These are phyloP conservation scores for Rhinopomastus cyanomelas DNA, from an alignment of 2,113 vertebrate species.

Conservation along the genomic window DNA sequence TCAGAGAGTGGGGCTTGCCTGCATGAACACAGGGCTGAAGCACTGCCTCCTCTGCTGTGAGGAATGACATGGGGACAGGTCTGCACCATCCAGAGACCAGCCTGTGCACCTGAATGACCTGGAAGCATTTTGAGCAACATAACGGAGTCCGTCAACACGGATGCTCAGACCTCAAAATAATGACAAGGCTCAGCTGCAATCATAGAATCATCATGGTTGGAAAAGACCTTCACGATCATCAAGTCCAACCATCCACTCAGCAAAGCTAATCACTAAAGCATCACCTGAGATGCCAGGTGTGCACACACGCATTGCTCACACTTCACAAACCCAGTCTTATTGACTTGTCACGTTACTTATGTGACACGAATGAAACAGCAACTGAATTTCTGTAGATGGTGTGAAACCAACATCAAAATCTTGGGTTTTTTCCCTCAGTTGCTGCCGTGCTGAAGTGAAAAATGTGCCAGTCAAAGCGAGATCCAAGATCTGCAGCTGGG, in stretches of 20 bases:
- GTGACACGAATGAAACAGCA: neutral
- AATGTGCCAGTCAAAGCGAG: neutral
- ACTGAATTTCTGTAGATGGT: neutral
- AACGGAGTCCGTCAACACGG: neutral
- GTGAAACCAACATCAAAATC: neutral
- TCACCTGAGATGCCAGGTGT: neutral
- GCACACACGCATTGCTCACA: accelerated
- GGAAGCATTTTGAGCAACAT: accelerated
- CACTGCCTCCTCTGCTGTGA: accelerated
- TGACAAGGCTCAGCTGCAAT: neutral
- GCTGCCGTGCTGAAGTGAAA: neutral
- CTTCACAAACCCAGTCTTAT: neutral
- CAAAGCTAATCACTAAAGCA: too few relatives aligned
- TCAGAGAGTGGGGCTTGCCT: neutral
- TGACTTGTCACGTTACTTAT: accelerated
- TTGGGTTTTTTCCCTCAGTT: neutral
- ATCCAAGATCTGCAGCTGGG: neutral
- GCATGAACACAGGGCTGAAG: accelerated
- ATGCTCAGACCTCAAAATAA: neutral
- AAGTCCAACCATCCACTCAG: too few relatives aligned
- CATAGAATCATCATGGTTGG: too few relatives aligned
- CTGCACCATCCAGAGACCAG: accelerated
- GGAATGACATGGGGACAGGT: neutral
- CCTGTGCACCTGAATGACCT: accelerated
- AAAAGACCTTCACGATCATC: too few relatives aligned